Conservation (phyloP, 2,888 invertebrate species). For the Himalopsyche anomala region DNA sequence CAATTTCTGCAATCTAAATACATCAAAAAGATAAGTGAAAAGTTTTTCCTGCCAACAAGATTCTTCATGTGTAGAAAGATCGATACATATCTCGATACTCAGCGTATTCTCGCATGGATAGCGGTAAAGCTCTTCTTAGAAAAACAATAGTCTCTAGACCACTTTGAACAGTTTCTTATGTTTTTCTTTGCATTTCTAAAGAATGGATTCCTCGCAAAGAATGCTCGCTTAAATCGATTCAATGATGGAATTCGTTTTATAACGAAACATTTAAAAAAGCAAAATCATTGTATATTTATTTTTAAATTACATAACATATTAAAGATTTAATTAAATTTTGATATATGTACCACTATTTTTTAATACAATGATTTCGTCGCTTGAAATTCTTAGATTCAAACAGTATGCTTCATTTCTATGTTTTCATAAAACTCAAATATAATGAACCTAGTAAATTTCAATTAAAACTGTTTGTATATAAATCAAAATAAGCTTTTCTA, state of each 20-base stretch:
- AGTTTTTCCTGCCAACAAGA: not conserved
- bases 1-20: constrained; percentile 42
- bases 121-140: constrained; percentile 36
- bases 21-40: constrained; percentile 2
- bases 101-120: not conserved
- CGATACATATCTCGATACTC: not conserved
- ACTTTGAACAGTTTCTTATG: constrained; percentile 27
- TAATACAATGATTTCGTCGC: no score
- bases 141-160: constrained; percentile 27
- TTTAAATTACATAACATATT: no score
- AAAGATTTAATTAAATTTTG: no score
- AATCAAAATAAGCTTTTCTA: no score
- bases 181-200: constrained; percentile 37
- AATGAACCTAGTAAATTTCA: no score
- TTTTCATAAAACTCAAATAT: no score
- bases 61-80: not conserved
- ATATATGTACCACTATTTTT: no score
- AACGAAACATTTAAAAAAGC: not conserved
- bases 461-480: no score
- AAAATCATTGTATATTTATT: no score
- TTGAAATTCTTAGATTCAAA: no score
- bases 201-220: constrained; percentile 20
- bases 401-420: no score
- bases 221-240: constrained; percentile 32
- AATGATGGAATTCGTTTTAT: not conserved